Evolutionary conservation across 2,113 vertebrate genomes (phyloP).

Genomic region (Pelecanus crispus): DNA sequence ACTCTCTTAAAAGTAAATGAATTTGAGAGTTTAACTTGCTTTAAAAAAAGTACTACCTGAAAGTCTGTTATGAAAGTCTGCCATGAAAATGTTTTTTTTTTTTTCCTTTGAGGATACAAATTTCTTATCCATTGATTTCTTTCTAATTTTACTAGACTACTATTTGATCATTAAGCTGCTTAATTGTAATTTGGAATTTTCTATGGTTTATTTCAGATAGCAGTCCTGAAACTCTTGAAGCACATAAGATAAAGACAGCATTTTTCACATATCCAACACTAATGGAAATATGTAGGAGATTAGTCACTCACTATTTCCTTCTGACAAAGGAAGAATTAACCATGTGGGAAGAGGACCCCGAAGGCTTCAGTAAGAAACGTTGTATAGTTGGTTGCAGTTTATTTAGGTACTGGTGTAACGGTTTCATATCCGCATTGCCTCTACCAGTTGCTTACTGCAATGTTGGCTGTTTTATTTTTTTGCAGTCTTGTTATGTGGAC

Average conservation of each 20-base stretch:
- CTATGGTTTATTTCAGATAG: constrained; percentile 77
- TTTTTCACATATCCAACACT: constrained; percentile 95
- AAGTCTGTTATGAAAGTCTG: neutral
- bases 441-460: neutral
- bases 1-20: neutral
- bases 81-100: neutral
- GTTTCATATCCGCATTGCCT: neutral
- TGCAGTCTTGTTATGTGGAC: neutral
- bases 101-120: neutral
- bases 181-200: neutral
- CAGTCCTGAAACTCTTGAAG: constrained; percentile 93
- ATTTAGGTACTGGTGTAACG: neutral
- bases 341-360: constrained; percentile 99
- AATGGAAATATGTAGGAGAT: constrained; percentile 89
- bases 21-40: neutral
- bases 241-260: constrained; percentile 90
- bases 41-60: neutral
- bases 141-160: neutral
- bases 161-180: neutral
- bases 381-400: neutral
- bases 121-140: neutral
- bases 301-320: constrained; percentile 95
- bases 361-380: constrained; percentile 89
- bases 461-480: neutral
- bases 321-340: constrained; percentile 90